Conservation (phyloP, 2,888 invertebrate species). For the Diarsia mendica region DNA sequence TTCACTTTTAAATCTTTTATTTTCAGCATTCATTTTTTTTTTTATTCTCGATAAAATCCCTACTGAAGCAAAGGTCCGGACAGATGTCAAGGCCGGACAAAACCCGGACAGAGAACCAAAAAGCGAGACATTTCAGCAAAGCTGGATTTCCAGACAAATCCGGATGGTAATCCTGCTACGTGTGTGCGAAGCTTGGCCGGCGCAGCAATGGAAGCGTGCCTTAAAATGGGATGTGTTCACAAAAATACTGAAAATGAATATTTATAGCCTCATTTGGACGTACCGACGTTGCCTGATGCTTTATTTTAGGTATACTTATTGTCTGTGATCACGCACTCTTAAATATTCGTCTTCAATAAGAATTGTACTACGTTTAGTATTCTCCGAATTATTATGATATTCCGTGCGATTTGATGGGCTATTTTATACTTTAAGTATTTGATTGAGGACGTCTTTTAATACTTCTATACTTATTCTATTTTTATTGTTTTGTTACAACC, state of each 20-base stretch:
- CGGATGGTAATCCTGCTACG: background rate
- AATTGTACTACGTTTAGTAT: constrained; percentile 1
- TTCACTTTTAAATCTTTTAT: background rate
- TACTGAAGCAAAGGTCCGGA: background rate
- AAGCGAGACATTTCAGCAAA: background rate
- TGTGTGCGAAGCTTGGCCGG: background rate
- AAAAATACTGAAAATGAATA: constrained; percentile 53
- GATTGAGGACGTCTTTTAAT: background rate
- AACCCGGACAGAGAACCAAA: background rate
- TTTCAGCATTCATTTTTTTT: background rate
- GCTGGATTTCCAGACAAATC: background rate
- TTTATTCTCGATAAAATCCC: background rate
- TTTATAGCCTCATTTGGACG: constrained; percentile 49
- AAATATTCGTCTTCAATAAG: constrained; percentile 15
- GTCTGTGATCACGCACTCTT: constrained; percentile 45
- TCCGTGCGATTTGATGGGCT: background rate
- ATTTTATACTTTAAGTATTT: constrained; percentile 1
- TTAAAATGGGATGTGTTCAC: constrained; percentile 17
- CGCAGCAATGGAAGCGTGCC: background rate
- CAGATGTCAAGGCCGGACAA: background rate
- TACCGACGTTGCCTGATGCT: constrained; percentile 33
- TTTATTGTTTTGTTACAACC: background rate
- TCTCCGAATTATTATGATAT: constrained; percentile 5
- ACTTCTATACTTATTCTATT: background rate
- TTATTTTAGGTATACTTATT: constrained; percentile 43